Percentiles rank a stretch among this genome's conserved stretches.
Evolutionary conservation across 2,113 vertebrate genomes (phyloP).

Genomic region (Cricetomys ansorgei): DNA sequence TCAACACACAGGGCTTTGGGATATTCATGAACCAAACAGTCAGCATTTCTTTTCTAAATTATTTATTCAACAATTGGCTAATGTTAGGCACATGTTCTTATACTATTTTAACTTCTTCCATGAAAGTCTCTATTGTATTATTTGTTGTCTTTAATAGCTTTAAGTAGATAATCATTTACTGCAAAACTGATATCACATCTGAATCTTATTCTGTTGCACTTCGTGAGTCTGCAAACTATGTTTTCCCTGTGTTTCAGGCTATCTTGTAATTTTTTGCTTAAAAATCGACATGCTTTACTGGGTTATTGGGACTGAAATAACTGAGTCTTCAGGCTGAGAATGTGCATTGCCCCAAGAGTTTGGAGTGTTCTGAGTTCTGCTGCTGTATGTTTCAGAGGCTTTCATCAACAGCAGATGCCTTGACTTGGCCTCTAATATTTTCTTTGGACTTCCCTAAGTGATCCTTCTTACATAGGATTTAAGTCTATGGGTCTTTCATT

Average conservation of each 20-base stretch:
- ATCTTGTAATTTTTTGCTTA: not conserved
- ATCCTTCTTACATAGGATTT: not conserved
- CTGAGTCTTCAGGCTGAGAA: not conserved
- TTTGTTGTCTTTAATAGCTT: not conserved
- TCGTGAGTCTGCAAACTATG: accelerated
- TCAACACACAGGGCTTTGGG: not conserved
- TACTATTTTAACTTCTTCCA: not conserved
- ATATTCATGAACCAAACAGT: too few relatives aligned
- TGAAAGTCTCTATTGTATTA: not conserved
- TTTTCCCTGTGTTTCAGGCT: not conserved
- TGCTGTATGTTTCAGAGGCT: not conserved
- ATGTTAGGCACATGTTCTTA: not conserved
- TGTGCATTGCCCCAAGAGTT: not conserved
- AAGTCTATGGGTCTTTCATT: not conserved
- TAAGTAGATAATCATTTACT: not conserved
- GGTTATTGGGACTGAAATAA: not conserved
- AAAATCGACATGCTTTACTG: not conserved
- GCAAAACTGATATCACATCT: not conserved
- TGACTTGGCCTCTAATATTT: not conserved
- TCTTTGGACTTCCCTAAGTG: not conserved
- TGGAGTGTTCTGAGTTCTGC: not conserved
- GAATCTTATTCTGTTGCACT: not conserved
- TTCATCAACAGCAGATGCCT: not conserved
- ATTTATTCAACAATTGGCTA: not conserved
- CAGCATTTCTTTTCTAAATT: not conserved